Evolutionary conservation across 2,797 vertebrate species (phyloP).

Genomic region (Dendrocincla tyrannina): DNA sequence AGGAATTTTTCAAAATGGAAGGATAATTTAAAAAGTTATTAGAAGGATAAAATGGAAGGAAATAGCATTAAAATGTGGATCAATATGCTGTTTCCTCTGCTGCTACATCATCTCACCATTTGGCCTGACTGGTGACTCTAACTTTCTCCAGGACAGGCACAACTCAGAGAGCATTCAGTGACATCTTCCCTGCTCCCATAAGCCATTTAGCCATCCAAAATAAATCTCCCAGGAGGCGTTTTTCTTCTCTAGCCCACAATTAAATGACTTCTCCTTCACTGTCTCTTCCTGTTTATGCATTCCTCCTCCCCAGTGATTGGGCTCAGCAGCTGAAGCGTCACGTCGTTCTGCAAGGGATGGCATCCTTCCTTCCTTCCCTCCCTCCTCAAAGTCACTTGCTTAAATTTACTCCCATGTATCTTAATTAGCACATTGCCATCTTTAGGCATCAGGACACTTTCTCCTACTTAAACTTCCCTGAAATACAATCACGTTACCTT

Average conservation of each 20-base stretch:
- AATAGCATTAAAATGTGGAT: background rate
- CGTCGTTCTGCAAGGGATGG: background rate
- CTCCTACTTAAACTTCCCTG: background rate
- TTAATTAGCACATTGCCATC: background rate
- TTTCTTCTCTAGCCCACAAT: constrained; percentile 10
- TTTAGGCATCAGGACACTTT: background rate
- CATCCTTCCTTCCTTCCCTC: background rate
- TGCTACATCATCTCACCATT: background rate
- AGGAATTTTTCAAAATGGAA: background rate
- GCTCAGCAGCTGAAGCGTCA: background rate
- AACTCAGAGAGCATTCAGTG: background rate
- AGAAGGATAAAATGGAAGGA: background rate
- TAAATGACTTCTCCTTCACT: constrained; percentile 19
- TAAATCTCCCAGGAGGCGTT: background rate
- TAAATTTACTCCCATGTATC: background rate
- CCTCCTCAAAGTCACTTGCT: background rate
- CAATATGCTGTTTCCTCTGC: background rate
- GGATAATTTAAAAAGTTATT: background rate
- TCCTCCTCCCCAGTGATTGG: background rate
- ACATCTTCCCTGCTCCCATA: background rate
- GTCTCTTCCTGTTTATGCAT: constrained; percentile 40
- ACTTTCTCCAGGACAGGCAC: background rate
- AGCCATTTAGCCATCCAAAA: background rate
- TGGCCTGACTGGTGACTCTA: background rate
- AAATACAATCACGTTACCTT: background rate